Evolutionary conservation across 2,113 vertebrate species (phyloP).

Genomic region (Motacilla alba): DNA sequence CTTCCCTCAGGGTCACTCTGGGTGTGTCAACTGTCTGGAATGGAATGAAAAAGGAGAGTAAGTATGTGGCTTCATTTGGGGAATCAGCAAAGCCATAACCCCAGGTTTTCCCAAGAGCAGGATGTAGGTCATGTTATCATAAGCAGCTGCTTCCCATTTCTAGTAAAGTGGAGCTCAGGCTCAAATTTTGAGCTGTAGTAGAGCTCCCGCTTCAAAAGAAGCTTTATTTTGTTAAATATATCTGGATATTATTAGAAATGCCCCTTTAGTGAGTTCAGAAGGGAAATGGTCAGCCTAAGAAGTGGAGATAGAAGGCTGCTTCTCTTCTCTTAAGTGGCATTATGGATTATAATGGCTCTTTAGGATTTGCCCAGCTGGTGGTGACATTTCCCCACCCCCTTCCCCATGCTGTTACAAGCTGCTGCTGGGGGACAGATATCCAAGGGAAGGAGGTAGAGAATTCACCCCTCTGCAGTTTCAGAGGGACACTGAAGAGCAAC

Average conservation of each 20-base stretch:
- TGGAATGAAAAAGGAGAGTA: slow-evolving; percentile 99
- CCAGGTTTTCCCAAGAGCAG: background rate
- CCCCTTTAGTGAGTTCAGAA: background rate
- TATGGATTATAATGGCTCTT: slow-evolving; percentile 48
- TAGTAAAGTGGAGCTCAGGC: background rate
- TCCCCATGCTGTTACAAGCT: background rate
- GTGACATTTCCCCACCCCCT: slow-evolving; percentile 7
- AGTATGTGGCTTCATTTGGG: slow-evolving; percentile 68
- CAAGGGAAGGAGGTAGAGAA: background rate
- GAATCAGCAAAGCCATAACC: background rate
- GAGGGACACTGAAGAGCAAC: background rate
- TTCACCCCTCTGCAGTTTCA: background rate
- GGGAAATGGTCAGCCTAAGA: slow-evolving; percentile 24
- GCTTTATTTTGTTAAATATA: slow-evolving; percentile 33
- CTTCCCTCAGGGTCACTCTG: slow-evolving; percentile 88
- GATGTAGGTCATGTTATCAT: background rate
- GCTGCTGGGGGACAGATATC: background rate
- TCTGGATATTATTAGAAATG: slow-evolving; percentile 23
- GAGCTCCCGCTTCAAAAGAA: background rate
- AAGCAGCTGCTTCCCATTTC: background rate
- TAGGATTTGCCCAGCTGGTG: slow-evolving; percentile 37
- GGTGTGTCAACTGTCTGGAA: slow-evolving; percentile 98
- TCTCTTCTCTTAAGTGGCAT: slow-evolving; percentile 36
- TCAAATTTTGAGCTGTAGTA: background rate
- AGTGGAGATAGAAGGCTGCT: slow-evolving; percentile 23